Evolutionary conservation across 2,113 vertebrate genomes (phyloP).

Genomic region (Tragelaphus strepsiceros): DNA sequence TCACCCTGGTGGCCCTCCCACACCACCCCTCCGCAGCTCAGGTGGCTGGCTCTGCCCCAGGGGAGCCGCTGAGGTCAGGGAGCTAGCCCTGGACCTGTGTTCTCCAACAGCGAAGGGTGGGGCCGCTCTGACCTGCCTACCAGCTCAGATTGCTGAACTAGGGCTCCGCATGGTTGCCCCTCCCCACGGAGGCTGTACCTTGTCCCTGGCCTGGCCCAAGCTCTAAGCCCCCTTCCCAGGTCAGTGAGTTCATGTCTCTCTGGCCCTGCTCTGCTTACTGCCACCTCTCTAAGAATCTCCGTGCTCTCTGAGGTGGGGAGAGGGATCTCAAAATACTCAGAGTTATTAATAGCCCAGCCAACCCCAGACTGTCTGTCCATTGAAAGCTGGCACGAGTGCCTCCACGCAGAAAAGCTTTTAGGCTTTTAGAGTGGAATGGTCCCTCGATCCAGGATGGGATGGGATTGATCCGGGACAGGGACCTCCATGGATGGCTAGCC

Average conservation of each 20-base stretch:
- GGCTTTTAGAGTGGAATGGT: neutral
- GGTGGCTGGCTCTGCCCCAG: conserved; percentile 55
- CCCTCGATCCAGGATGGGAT: neutral
- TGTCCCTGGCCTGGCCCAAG: neutral
- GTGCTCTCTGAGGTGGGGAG: conserved; percentile 59
- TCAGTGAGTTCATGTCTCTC: neutral
- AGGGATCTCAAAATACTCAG: conserved; percentile 70
- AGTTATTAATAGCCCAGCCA: conserved; percentile 69
- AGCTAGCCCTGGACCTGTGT: neutral
- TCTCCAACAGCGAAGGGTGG: conserved; percentile 51
- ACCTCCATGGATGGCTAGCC: neutral
- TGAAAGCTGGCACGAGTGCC: conserved; percentile 56
- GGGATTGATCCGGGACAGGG: neutral
- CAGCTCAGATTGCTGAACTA: conserved; percentile 23
- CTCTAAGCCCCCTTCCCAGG: neutral
- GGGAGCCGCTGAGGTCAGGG: conserved; percentile 56
- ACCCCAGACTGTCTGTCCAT: neutral
- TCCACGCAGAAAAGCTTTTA: conserved; percentile 49
- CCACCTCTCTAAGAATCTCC: conserved; percentile 73
- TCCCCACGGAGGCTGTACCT: neutral
- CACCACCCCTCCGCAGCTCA: conserved; percentile 43
- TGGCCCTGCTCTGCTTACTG: conserved; percentile 41
- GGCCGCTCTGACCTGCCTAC: neutral
- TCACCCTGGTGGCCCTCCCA: conserved; percentile 57
- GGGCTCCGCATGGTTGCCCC: neutral